A percentile compares a stretch with the other conserved stretches of the same genome.
Evolutionary conservation across 2,888 invertebrate genomes (phyloP).

Genomic region (Bugulina stolonifera): DNA sequence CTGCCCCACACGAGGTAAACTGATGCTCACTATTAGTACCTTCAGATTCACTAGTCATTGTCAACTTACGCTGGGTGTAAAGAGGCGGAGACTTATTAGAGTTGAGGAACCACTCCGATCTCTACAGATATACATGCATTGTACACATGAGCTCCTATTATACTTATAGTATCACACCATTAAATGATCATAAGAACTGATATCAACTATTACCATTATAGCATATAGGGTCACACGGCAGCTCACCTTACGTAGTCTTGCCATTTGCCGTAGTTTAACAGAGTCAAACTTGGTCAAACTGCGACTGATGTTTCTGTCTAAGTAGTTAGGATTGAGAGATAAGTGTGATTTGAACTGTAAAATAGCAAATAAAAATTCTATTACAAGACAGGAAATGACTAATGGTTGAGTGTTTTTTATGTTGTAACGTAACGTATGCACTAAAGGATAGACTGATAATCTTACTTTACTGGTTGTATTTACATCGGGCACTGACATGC

Average conservation of each 20-base stretch:
- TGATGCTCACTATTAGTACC: not conserved
- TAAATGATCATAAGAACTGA: not conserved
- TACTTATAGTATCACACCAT: not conserved
- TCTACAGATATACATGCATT: not conserved
- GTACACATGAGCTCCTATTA: no score
- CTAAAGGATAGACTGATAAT: not conserved
- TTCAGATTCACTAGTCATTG: not conserved
- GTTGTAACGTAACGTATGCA: not conserved
- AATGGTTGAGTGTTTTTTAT: no score
- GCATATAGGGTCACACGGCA: not conserved
- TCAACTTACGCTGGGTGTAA: not conserved
- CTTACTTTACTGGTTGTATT: conserved; percentile 14
- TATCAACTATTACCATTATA: not conserved
- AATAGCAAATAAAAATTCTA: no score
- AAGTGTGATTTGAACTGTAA: not conserved
- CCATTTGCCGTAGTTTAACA: conserved; percentile 71
- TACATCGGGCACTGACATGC: conserved; percentile 25
- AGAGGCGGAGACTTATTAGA: not conserved
- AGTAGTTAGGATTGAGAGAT: conserved; percentile 5
- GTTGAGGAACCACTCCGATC: conserved; percentile 23
- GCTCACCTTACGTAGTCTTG: conserved; percentile 77
- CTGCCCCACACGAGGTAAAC: not conserved
- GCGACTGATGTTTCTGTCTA: conserved; percentile 20
- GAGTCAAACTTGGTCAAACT: conserved; percentile 50
- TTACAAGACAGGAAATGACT: not conserved